Conservation (phyloP, 2,113 vertebrate genomes). For the Myotis yumanensis region DNA sequence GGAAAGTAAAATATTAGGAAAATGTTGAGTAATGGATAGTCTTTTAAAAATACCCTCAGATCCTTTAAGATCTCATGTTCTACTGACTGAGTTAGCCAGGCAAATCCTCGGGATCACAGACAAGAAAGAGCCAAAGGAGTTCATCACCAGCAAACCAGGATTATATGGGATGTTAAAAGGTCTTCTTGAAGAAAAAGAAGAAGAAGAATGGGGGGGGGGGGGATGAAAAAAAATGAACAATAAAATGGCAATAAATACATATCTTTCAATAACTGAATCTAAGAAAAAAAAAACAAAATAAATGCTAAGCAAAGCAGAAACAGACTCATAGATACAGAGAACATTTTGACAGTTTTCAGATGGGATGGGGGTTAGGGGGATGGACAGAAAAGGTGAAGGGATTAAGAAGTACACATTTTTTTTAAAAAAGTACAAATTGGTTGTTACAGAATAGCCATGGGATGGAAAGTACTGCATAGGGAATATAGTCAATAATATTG, state of each 20-base stretch:
- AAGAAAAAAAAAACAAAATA: background rate
- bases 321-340: background rate
- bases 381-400: background rate
- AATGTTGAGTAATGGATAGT: slow-evolving; percentile 27
- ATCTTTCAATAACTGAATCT: background rate
- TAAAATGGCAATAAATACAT: background rate
- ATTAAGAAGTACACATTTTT: too few relatives aligned
- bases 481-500: background rate
- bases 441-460: background rate
- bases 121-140: background rate
- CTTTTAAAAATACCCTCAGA: slow-evolving; percentile 45
- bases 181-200: background rate
- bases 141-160: background rate
- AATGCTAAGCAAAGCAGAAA: background rate
- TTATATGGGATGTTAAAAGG: background rate
- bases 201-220: too few relatives aligned
- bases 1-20: slow-evolving; percentile 7
- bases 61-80: background rate
- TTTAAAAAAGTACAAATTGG: too few relatives aligned
- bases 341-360: background rate
- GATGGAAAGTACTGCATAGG: background rate
- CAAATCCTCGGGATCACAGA: background rate
- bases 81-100: background rate
- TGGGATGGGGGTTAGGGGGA: background rate
- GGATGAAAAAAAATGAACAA: background rate